These are phyloP conservation scores for Stylophora pistillata DNA, from an alignment of 64 coral and sea anemone species.

Conservation along the genomic window DNA sequence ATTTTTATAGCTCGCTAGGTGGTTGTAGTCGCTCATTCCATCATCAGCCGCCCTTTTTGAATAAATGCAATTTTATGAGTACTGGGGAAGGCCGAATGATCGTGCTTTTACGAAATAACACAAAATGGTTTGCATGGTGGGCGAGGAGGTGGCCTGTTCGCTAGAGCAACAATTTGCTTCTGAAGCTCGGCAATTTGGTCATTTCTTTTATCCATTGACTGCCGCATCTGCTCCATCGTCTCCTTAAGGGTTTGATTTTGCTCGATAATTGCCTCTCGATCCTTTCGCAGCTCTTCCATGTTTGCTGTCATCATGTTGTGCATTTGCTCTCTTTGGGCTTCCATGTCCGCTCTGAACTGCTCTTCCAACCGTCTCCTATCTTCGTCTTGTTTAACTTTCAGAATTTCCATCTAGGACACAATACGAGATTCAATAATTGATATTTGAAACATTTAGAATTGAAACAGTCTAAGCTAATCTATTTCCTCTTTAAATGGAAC, in stretches of 20 bases:
- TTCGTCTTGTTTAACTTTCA: constrained; percentile 59
- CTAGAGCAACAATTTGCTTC: not conserved
- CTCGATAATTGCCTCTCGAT: constrained; percentile 21
- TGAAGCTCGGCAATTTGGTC: constrained; percentile 5
- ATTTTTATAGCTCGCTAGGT: no score
- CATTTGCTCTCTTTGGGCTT: constrained; percentile 65
- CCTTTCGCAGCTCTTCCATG: constrained; percentile 50
- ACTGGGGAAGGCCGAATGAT: no score
- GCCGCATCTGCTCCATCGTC: not conserved
- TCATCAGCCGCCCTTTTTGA: no score
- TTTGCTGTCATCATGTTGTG: constrained; percentile 78
- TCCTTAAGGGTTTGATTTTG: constrained; percentile 26
- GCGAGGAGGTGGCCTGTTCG: not conserved
- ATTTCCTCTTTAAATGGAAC: no score
- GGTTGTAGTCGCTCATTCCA: no score
- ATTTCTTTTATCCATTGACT: constrained; percentile 12
- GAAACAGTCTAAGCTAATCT: no score
- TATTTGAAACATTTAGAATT: no score
- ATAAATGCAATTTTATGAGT: no score
- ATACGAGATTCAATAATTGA: not conserved
- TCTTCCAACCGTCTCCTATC: constrained; percentile 65
- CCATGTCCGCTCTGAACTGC: constrained; percentile 66
- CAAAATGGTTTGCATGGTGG: not conserved
- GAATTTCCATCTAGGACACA: constrained; percentile 51
- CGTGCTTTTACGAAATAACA: not conserved